These are phyloP conservation scores for Ptycholaimellus sp. DNA, from an alignment of 2,888 invertebrate genomes.

Conservation along the genomic window DNA sequence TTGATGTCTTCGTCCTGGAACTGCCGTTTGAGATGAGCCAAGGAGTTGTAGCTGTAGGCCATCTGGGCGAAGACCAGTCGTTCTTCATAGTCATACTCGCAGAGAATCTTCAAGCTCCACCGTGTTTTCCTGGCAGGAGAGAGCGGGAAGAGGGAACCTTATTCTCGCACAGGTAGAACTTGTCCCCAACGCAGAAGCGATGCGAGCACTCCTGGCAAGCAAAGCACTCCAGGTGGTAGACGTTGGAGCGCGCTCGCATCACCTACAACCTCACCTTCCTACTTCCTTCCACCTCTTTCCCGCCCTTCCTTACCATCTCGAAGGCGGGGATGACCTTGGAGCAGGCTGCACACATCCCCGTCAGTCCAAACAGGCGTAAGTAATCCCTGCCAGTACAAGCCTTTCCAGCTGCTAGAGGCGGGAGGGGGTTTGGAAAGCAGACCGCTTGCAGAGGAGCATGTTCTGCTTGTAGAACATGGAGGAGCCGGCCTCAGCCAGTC, in stretches of 20 bases:
- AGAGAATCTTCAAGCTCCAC: too few relatives aligned
- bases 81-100: slow-evolving; percentile 80
- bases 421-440: not conserved
- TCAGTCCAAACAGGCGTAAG: slow-evolving; percentile 66
- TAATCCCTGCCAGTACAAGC: slow-evolving; percentile 40
- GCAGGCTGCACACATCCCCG: slow-evolving; percentile 70
- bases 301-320: too few relatives aligned
- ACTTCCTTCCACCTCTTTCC: too few relatives aligned
- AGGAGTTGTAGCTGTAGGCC: slow-evolving; percentile 3
- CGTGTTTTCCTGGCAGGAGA: too few relatives aligned
- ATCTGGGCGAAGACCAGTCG: slow-evolving; percentile 24
- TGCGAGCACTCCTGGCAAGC: slow-evolving; percentile 81
- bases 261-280: too few relatives aligned
- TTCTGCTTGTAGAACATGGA: slow-evolving; percentile 70
- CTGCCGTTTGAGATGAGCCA: too few relatives aligned
- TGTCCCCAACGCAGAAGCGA: slow-evolving; percentile 83
- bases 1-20: too few relatives aligned
- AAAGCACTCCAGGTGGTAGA: slow-evolving; percentile 77
- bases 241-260: slow-evolving; percentile 70
- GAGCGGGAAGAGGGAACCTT: too few relatives aligned
- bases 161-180: slow-evolving; percentile 52
- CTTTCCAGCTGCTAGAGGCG: too few relatives aligned
- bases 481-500: slow-evolving; percentile 72
- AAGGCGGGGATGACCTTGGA: slow-evolving; percentile 75
- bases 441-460: slow-evolving; percentile 55